phyloP scores from a whole-genome alignment of 2,797 vertebrate genomes.

The Champsocephalus gunnari region DNA sequence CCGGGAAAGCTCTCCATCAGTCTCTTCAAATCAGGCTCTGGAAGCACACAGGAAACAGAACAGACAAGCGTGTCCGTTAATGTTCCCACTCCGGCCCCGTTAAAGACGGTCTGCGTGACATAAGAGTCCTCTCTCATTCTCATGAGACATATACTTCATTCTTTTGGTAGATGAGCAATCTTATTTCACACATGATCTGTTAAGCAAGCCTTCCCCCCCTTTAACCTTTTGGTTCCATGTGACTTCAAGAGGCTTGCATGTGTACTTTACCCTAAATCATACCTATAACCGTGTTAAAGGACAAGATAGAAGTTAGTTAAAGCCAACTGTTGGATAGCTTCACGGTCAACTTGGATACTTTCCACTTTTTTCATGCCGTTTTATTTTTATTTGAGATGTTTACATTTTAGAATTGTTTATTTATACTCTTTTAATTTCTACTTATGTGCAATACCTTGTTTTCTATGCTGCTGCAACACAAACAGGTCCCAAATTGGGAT shows the following conservation, averaged over 20 bases:
- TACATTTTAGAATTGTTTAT: too few species aligned
- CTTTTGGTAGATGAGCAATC: background rate
- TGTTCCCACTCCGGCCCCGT: background rate
- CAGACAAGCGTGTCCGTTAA: slow-evolving; percentile 9
- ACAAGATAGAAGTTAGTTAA: too few species aligned
- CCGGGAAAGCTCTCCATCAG: slow-evolving; percentile 69
- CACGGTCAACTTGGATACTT: too few species aligned
- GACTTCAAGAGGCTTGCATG: background rate
- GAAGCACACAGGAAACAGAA: slow-evolving; percentile 48
- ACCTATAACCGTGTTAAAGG: too few species aligned
- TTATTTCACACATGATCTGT: slow-evolving; percentile 19
- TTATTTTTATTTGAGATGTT: too few species aligned
- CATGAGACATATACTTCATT: slow-evolving; percentile 3
- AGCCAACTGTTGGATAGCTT: too few species aligned
- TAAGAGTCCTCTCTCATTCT: background rate
- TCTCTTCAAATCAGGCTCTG: slow-evolving; percentile 70
- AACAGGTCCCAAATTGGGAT: too few species aligned
- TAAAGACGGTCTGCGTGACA: background rate
- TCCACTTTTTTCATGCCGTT: too few species aligned
- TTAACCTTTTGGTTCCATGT: too few species aligned
- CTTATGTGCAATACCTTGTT: too few species aligned
- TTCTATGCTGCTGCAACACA: too few species aligned
- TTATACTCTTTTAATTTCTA: too few species aligned
- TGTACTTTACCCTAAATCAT: slow-evolving; percentile 14
- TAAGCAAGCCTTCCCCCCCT: slow-evolving; percentile 36